These are phyloP conservation scores for Bombycilla garrulus DNA, from an alignment of 2,113 vertebrate genomes.

Conservation along the genomic window DNA sequence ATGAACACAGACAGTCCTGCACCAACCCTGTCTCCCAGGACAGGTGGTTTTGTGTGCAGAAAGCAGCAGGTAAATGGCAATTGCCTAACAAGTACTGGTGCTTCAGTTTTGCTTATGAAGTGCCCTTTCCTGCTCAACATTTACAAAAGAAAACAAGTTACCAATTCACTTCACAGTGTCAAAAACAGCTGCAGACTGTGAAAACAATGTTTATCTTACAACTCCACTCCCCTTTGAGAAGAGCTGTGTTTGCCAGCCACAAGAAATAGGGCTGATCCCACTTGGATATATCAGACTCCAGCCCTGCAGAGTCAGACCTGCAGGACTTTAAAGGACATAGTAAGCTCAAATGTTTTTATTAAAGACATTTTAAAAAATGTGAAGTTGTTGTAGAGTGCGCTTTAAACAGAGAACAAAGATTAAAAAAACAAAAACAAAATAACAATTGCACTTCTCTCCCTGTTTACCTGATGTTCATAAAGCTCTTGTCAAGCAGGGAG, in stretches of 20 bases:
- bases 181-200: not conserved
- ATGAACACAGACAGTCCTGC: not conserved
- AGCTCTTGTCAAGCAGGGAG: not conserved
- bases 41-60: not conserved
- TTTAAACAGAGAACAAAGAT: not conserved
- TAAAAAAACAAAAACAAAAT: not conserved
- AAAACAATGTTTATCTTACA: constrained; percentile 48
- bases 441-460: not conserved
- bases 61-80: not conserved
- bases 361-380: not conserved
- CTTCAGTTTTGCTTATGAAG: constrained; percentile 5
- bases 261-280: not conserved
- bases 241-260: not conserved
- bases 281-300: not conserved
- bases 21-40: not conserved
- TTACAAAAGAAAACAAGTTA: not conserved
- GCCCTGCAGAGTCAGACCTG: not conserved
- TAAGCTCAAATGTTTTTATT: not conserved
- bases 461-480: not conserved
- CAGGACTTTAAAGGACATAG: not conserved
- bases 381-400: not conserved
- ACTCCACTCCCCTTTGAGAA: not conserved
- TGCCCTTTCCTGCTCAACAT: not conserved
- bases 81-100: not conserved
- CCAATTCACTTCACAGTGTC: not conserved